Evolutionary conservation across 1,140 invertebrate genomes (phyloP).

Genomic region (Neomicropteryx cornuta): DNA sequence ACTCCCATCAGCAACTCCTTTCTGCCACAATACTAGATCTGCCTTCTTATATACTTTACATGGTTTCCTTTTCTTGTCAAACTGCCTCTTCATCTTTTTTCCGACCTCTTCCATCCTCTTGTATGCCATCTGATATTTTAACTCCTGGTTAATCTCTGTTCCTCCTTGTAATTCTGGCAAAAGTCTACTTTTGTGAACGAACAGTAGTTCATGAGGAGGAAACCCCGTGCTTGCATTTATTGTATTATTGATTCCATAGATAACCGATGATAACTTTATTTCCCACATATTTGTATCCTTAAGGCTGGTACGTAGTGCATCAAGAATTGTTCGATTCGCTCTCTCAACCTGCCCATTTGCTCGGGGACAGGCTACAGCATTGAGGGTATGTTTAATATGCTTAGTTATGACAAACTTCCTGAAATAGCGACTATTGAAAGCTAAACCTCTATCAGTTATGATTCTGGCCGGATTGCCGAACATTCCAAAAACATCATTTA

Average conservation of each 20-base stretch:
- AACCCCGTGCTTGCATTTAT: background rate
- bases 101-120: background rate
- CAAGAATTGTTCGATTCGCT: conserved; percentile 10
- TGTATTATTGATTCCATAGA: conserved; percentile 3
- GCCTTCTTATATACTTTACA: too few species aligned
- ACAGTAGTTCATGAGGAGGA: conserved; percentile 7
- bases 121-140: background rate
- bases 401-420: conserved; percentile 1
- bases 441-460: conserved; percentile 3
- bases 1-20: too few species aligned
- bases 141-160: background rate
- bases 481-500: conserved; percentile 3
- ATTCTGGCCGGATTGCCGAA: conserved; percentile 3
- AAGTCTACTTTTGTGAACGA: background rate
- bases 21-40: too few species aligned
- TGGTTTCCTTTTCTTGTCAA: background rate
- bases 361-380: conserved; percentile 4
- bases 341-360: conserved; percentile 9
- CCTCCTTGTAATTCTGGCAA: background rate
- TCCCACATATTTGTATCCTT: background rate
- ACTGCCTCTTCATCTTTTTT: conserved; percentile 5
- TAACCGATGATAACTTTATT: background rate
- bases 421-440: conserved; percentile 7
- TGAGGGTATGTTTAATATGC: conserved; percentile 5
- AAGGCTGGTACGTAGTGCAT: conserved; percentile 4